Percentiles rank a stretch among this genome's conserved stretches.
These are phyloP conservation scores for Morpho helenor DNA, from an alignment of 2,888 invertebrate species.

Conservation along the genomic window DNA sequence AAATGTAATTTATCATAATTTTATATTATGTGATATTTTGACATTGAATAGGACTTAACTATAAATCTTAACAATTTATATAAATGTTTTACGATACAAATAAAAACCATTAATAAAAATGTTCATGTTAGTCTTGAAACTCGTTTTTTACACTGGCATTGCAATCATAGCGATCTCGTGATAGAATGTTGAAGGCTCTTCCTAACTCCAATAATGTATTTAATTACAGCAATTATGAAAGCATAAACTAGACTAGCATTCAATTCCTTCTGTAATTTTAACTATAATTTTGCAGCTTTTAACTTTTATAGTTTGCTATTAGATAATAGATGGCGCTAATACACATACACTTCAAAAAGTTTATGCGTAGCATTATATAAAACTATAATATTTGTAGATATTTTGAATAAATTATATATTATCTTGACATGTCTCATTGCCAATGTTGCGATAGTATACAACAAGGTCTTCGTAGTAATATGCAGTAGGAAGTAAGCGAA, in stretches of 20 bases:
- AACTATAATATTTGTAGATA: slow-evolving; percentile 30
- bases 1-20: no score
- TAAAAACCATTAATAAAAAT: slow-evolving; percentile 16
- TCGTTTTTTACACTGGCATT: slow-evolving; percentile 29
- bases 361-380: no score
- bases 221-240: slow-evolving; percentile 27
- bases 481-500: slow-evolving; percentile 62
- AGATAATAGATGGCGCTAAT: slow-evolving; percentile 25
- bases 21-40: no score
- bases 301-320: slow-evolving; percentile 10
- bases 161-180: slow-evolving; percentile 49
- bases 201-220: slow-evolving; percentile 38
- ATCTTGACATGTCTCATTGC: slow-evolving; percentile 43
- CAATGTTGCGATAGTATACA: slow-evolving; percentile 54
- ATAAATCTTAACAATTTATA: no score
- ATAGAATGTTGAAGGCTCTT: slow-evolving; percentile 64
- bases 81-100: no score
- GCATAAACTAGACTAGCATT: slow-evolving; percentile 18
- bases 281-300: background rate
- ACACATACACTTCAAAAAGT: no score
- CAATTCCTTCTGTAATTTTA: slow-evolving; percentile 8
- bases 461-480: slow-evolving; percentile 62
- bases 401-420: slow-evolving; percentile 39
- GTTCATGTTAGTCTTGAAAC: slow-evolving; percentile 23
- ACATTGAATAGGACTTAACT: no score